phyloP scores from a whole-genome alignment of 2,888 invertebrate species.

The Leptura quadrifasciata region DNA sequence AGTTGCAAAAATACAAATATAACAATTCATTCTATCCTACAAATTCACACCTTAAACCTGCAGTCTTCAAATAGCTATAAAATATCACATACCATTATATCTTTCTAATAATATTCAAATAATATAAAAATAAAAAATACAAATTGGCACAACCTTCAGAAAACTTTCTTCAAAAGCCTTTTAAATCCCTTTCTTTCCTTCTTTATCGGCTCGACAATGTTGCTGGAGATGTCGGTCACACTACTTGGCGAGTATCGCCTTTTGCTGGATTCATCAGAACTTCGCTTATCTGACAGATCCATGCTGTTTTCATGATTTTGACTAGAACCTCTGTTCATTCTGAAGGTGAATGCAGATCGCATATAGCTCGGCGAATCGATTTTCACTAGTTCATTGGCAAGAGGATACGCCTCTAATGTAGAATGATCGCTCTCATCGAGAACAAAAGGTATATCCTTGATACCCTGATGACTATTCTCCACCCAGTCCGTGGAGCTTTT shows the following conservation, averaged over 20 bases:
- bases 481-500: conserved; percentile 46
- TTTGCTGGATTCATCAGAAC: background rate
- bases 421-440: conserved; percentile 71
- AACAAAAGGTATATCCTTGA: conserved; percentile 69
- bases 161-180: conserved; percentile 87
- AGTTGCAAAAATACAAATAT: background rate
- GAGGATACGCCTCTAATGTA: conserved; percentile 65
- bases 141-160: conserved; percentile 68
- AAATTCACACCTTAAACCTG: background rate
- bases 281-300: conserved; percentile 55
- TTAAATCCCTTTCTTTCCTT: conserved; percentile 83
- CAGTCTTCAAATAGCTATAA: conserved; percentile 22
- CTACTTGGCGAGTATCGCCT: conserved; percentile 25
- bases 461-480: conserved; percentile 46
- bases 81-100: conserved; percentile 28
- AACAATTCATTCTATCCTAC: background rate
- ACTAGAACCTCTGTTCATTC: conserved; percentile 58
- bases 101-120: conserved; percentile 4
- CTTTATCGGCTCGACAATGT: conserved; percentile 67
- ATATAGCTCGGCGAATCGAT: conserved; percentile 70
- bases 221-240: conserved; percentile 59
- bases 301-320: background rate
- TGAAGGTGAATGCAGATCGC: conserved; percentile 72
- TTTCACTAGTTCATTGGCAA: conserved; percentile 56
- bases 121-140: conserved; percentile 2